Base-by-base conservation (phyloP, 2,113 vertebrate species). In the Strix uralensis region DNA sequence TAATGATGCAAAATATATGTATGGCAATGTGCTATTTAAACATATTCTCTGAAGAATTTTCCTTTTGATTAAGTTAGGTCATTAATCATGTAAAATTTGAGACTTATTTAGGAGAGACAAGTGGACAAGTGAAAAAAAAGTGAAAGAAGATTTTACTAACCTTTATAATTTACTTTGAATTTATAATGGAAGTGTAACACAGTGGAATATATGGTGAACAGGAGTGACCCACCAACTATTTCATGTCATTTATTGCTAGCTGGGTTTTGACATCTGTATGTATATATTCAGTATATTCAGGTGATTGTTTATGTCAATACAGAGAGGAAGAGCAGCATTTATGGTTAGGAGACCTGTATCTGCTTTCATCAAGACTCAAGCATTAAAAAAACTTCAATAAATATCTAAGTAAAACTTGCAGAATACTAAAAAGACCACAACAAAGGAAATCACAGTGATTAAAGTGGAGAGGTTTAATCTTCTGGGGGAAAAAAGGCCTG, bases 401-500 rank as follows among this genome's bases (percentile, higher is more conserved):
- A 81, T 75, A 81, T 26, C 25, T 49, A 59, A 74, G n/a, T 30
- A 85, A 69, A 87, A 69, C 30, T 81, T 73, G 16, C 29, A 81
- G 74, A 87, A 86, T 69, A 90, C 92, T 44, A 90, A 88, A 89
- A 74, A 86, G 63, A 81, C 92, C 94, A 92, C 87, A 94, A 92
- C 73, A 95, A 95, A 95, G 80, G 46, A 91, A 79, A 61, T 44
- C 29, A 58, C 30, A 46, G 44, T 52, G 47, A 92, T 95, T 70
- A 91, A 95, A 91, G 36, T 22, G 9, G 40, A 84, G n/a, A 94
- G 52, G 15, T 58, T 94, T 85, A 66, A 69, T 71, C 66, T 77
- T 80, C 36, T 21, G 10, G 34, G 10, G 10, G 4, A 4, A 8
- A 80, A 78, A 72, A 59, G 44, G 14, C 46, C 54, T 58, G 74